Base-by-base conservation (phyloP, 1,140 invertebrate genomes). In the Drosophila tropicalis region DNA sequence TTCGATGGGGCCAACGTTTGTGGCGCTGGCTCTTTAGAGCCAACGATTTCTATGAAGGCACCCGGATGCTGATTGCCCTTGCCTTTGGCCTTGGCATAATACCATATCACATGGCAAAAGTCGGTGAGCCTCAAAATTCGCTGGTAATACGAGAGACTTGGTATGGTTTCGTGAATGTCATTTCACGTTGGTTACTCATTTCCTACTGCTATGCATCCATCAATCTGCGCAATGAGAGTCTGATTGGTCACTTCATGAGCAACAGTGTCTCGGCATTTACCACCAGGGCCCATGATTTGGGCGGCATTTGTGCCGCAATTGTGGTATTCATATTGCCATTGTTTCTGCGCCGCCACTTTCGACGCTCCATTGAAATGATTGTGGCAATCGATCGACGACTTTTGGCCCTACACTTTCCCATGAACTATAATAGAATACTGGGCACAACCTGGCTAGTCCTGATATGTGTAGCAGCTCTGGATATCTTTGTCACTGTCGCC, bases 201-300 rank as follows among this genome's bases (percentile, higher is more conserved):
- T 69, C 76, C 41, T 86, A 82, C 19, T 87, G 82, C 55, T 87
- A 83, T 39, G 22, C 25, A 10, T n/a, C 63, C 36, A 32, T 72
- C 2, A 67, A 76, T 25, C 1, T 62, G 15, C 62, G 67, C 2
- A 61, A 60, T n/a, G 82, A 86, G 22, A 83, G 75, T 5, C 54
- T 86, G 1, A 86, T 86, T 61, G 82, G 83, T 1, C 83, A 79
- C 55, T 86, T 86, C 12, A 86, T 86, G 76, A 63, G 29, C 10
- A 87, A 72, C n/a, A 56, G 73, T 10, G 36, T 86, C n/a, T 87
- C 83, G 5, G 57, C 67, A 36, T n/a, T 82, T 29, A 73, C 71
- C 66, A 70, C 83, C 0, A 61, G 64, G 0, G 6, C 82, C 1
- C 82, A 82, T 15, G 76, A 85, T 5, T 15, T 87, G 1, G 36